Evolutionary conservation across 2,797 vertebrate genomes (phyloP), one percentile per base, ranked within the genome.

Genomic region (Melanotaenia boesemani): DNA sequence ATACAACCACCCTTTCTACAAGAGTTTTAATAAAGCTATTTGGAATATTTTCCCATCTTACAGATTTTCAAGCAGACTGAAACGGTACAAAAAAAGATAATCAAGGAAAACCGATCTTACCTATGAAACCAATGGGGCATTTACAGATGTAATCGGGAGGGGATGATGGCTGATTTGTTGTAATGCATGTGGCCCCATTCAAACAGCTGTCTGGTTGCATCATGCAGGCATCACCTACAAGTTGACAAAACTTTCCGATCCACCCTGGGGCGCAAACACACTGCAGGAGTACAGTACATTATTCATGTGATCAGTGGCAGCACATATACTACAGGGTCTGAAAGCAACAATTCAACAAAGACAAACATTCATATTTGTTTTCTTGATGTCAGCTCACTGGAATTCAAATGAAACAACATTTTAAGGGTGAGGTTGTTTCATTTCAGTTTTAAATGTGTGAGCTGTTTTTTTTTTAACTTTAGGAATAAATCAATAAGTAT

Each of bases 241-340:
- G 90, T 26, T 95, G 94, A 85, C 94, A 96, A 37, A 95, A 90
- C 86, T 95, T 88, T 76, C 91, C 95, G 6, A 79, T 93, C 95
- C 91, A 95, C 60, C 94, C 95, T 20, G 91, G 89, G 66, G 81
- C 85, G 76, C 94, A 97, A 74, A 94, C 78, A 64, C 95, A 95
- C 95, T 97, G 87, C 10, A 82, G 71, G 66, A 69, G 87, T 82
- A 80, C 58, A 79, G 48, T 34, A 44, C 22, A 37, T 22, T 58
- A 67, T 63, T 65, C 1, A 32, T 52, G 6, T 34, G 13, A 58
- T 71, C 26, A 66, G 28, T 34, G 26, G n/a, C 44, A 54, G 57
- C 10, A 67, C 50, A 41, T 26, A 1, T 11, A 58, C 37, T 32
- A 48, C 3, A 70, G 15, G 69, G 37, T 56, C 2, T 48, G 28